These are phyloP conservation scores for Choreutis nemorana DNA, from an alignment of 2,888 invertebrate species.

Conservation along the genomic window DNA sequence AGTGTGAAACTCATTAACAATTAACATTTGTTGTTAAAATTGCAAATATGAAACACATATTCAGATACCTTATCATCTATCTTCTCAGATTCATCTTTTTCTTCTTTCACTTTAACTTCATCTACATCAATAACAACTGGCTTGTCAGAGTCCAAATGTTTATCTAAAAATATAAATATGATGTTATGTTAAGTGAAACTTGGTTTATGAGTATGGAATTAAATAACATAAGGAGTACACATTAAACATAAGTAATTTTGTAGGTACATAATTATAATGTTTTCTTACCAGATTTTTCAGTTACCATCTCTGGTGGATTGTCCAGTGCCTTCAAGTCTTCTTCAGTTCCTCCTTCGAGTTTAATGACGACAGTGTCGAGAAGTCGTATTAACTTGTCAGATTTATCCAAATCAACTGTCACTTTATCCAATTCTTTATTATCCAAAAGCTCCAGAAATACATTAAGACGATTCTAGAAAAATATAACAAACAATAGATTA, in stretches of 20 bases:
- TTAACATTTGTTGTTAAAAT: background rate
- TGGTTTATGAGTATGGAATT: too few relatives aligned
- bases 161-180: conserved; percentile 30
- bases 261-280: conserved; percentile 2
- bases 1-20: background rate
- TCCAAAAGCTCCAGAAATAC: conserved; percentile 88
- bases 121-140: conserved; percentile 54
- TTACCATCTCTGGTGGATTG: conserved; percentile 54
- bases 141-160: conserved; percentile 39
- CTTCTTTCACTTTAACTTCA: conserved; percentile 50
- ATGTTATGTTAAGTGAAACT: too few relatives aligned
- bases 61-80: conserved; percentile 41
- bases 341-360: conserved; percentile 91
- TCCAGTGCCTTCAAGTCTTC: conserved; percentile 90
- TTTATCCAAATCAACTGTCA: conserved; percentile 87
- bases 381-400: conserved; percentile 83
- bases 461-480: conserved; percentile 78
- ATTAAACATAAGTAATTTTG: background rate
- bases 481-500: background rate
- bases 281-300: conserved; percentile 35
- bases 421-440: conserved; percentile 74
- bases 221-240: too few relatives aligned
- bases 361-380: conserved; percentile 95
- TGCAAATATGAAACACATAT: background rate
- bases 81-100: conserved; percentile 37